phyloP scores from a whole-genome alignment of 1,140 invertebrate species.

The Platyscapa corneri region DNA sequence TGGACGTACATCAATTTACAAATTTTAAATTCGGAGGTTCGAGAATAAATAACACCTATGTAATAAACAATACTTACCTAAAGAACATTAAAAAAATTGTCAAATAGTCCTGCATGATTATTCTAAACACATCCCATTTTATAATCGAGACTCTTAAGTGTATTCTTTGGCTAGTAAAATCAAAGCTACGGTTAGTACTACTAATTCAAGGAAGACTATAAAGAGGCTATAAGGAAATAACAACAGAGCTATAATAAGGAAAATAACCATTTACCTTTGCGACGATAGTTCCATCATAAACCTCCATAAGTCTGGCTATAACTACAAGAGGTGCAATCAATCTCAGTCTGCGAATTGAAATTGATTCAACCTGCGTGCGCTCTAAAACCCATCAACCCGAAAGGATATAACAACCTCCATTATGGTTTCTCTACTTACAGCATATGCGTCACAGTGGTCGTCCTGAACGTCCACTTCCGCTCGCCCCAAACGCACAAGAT shows the following conservation, averaged over 20 bases:
- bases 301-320: neutral
- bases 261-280: neutral
- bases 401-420: neutral
- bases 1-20: no score
- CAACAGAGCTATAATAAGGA: neutral
- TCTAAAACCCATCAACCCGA: neutral
- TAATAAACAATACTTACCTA: no score
- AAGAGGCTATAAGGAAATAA: neutral
- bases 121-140: neutral
- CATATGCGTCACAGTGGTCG: slow-evolving; percentile 98
- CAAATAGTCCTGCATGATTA: neutral
- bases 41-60: no score
- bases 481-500: slow-evolving; percentile 96
- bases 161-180: neutral
- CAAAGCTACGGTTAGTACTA: neutral
- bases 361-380: neutral
- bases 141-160: neutral
- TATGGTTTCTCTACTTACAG: slow-evolving; percentile 73
- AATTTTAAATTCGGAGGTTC: no score
- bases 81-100: no score
- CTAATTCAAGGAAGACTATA: neutral
- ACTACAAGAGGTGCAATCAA: neutral
- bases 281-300: neutral
- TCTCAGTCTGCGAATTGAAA: slow-evolving; percentile 6
- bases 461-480: slow-evolving; percentile 96